phyloP scores from a whole-genome alignment of 2,113 vertebrate species.

The Malaclemys terrapin region DNA sequence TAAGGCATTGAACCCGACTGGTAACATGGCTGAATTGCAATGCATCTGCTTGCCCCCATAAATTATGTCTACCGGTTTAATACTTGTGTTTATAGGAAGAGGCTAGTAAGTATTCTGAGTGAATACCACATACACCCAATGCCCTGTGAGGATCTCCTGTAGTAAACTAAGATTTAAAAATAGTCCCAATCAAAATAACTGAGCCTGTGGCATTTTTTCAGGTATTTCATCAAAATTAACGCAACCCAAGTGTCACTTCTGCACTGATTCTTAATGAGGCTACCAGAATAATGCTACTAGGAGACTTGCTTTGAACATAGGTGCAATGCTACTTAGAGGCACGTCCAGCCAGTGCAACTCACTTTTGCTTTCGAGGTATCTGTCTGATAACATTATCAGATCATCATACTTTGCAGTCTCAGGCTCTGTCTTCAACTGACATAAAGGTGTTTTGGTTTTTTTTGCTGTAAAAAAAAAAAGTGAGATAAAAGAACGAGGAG shows the following conservation, averaged over 20 bases:
- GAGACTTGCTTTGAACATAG: not conserved
- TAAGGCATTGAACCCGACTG: not conserved
- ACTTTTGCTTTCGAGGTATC: constrained; percentile 7
- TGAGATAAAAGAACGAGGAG: no score
- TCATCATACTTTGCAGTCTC: not conserved
- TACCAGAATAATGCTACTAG: not conserved
- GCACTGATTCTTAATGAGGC: no score
- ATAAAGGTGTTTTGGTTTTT: constrained; percentile 5
- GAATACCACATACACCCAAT: not conserved
- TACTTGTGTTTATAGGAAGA: constrained; percentile 1
- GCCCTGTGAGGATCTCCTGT: accelerated
- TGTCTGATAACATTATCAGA: not conserved
- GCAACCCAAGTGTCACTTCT: not conserved
- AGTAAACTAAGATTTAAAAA: not conserved
- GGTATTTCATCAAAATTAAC: not conserved
- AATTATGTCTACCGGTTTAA: not conserved
- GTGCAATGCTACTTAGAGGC: not conserved
- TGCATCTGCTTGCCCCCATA: not conserved
- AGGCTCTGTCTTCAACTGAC: not conserved
- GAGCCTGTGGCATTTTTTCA: not conserved
- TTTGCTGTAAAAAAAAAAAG: no score
- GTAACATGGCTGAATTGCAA: not conserved
- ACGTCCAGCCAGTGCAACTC: not conserved
- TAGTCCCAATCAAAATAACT: not conserved
- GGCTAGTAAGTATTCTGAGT: not conserved